phyloP scores from a whole-genome alignment of 2,888 invertebrate genomes.

The Papilio protenor region DNA sequence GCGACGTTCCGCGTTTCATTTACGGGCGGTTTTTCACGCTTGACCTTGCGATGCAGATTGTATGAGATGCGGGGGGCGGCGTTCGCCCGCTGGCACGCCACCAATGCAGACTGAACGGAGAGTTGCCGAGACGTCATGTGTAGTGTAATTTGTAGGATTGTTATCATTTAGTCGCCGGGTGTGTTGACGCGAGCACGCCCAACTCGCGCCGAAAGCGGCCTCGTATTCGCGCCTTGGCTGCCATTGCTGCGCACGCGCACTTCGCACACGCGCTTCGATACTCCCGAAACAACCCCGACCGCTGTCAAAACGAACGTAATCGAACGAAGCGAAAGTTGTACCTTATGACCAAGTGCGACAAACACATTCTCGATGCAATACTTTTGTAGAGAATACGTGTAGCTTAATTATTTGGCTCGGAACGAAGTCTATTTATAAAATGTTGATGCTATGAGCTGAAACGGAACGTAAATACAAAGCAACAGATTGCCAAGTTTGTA shows the following conservation, averaged over 20 bases:
- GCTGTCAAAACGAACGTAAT: constrained; percentile 68
- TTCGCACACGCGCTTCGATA: constrained; percentile 51
- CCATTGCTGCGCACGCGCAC: constrained; percentile 45
- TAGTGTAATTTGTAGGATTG: constrained; percentile 70
- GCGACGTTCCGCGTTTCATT: constrained; percentile 40
- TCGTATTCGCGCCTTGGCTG: constrained; percentile 53
- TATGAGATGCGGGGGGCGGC: constrained; percentile 60
- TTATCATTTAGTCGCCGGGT: constrained; percentile 78
- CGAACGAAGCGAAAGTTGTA: constrained; percentile 73
- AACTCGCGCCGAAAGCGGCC: constrained; percentile 65
- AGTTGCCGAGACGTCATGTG: constrained; percentile 60
- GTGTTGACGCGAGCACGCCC: constrained; percentile 69
- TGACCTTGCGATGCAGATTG: constrained; percentile 61
- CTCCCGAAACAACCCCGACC: constrained; percentile 67
- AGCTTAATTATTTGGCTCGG: constrained; percentile 52
- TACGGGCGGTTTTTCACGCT: constrained; percentile 46
- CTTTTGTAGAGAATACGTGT: constrained; percentile 51
- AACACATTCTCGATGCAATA: constrained; percentile 49
- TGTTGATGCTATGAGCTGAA: constrained; percentile 65
- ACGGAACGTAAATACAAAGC: constrained; percentile 70
- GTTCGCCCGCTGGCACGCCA: constrained; percentile 59
- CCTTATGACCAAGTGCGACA: constrained; percentile 53
- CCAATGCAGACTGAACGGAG: constrained; percentile 69
- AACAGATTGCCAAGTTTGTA: constrained; percentile 76
- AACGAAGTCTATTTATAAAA: constrained; percentile 73